Base-by-base conservation (phyloP, 2,888 invertebrate species). In the Pseudococcus longispinus region DNA sequence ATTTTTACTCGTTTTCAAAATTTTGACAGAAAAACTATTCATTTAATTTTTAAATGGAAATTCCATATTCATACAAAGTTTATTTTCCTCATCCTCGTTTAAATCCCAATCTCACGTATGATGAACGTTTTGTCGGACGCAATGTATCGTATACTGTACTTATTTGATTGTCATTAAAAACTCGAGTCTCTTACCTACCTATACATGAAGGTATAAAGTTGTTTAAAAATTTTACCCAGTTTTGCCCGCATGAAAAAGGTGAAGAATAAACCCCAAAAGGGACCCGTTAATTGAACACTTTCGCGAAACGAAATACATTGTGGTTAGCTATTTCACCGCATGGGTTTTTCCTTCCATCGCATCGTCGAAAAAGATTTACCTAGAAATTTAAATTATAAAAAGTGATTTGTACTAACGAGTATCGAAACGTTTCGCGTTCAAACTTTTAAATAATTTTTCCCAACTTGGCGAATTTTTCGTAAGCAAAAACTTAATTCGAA, bases 321-420 rank as follows among this genome's bases (percentile, higher is more conserved):
- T 11, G 60, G 60, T 60, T 60, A 60, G 23, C 60, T 9, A 60
- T 23, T 23, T 60, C 23, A 60, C 20, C 60, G 8, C 60, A 23
- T 60, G 60, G 23, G 20, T 60, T 60, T 60, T 60, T 51, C 20
- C 60, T 23, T 23, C 23, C 60, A 60, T 23, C 60, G 20, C 60
- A 37, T 37, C 37, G 4, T 37, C 8, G 23, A 60, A 60, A 60
- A 60, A 20, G 60, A 60, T 60, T 60, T 60, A 60, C 60, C 37
- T 37, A 37, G 37, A 60, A 60, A 60, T 60, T 60, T 60, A 60
- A 60, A 60, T 60, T 60, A 60, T 60, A 60, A 60, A 60, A 60
- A 60, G 60, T 60, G 60, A 60, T 60, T 60, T 60, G 60, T 60
- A 20, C 60, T 60, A 60, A 60, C 60, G 60, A 60, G 60, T 60